Evolutionary conservation across 37 sponge, comb jelly and placozoan species (phyloP), one percentile per base, ranked within the genome.

Genomic region (Haliclona indistincta): DNA sequence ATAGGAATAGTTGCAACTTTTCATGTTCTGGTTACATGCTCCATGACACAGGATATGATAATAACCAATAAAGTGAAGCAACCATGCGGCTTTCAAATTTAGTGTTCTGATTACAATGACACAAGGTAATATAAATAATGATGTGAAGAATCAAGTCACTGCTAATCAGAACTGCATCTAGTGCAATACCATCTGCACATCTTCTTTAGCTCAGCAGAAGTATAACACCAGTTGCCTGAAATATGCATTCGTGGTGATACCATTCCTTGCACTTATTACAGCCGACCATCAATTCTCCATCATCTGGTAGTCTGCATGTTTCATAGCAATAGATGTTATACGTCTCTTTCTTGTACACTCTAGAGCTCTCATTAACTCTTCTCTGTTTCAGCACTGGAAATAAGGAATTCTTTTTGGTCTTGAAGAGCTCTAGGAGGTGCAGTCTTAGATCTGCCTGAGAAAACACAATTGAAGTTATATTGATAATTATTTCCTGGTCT

Each of bases 271-370:
- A 79, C 20, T 20, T 6, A 64, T 79, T 70, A 79, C 80, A 69
- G 47, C 70, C 54, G 0, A 69, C 47, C 70, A 79, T 79, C 20
- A 11, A 41, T 10, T 56, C 23, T 11, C 61, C 62, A 54, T 79
- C 61, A 39, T 79, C 80, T 38, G 80, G 80, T 61, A 79, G 4
- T 61, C 80, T 54, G 56, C 80, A 79, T 22, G 68, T 56, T n/a
- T n/a, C n/a, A 29, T 79, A 68, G 61, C 80, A 79, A 36, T 79
- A 68, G 11, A 79, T 43, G 13, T 13, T 7, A 37, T 44, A 79
- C 17, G 28, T 58, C 70, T 79, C 70, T 15, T 43, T 43, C 30
- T 29, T 67, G 68, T 19, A 0, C 28, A 79, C 70, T 79, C 38
- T 45, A 13, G n/a, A n/a, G n/a, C n/a, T n/a, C 4, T 30, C 11